These are phyloP conservation scores for Stegana nigrithorax DNA, from an alignment of 2,888 invertebrate species.

Conservation along the genomic window DNA sequence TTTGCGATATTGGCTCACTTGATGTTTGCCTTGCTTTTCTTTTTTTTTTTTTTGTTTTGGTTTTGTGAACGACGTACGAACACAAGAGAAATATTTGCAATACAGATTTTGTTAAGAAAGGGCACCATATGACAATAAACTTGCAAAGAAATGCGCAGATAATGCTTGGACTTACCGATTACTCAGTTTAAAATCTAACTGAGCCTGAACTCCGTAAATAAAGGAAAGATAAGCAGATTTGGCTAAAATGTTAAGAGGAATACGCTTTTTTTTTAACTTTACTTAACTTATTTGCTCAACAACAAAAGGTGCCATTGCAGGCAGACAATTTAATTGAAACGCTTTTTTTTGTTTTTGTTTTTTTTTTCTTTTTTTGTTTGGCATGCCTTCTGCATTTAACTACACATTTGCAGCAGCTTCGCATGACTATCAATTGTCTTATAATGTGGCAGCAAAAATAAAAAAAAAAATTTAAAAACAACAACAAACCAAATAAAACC, in stretches of 20 bases:
- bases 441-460: no score
- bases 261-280: neutral
- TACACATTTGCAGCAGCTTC: neutral
- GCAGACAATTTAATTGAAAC: conserved; percentile 15
- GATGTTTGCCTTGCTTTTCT: conserved; percentile 4
- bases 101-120: no score
- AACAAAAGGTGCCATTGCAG: neutral
- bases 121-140: no score
- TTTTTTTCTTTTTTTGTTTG: neutral
- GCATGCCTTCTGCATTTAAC: neutral
- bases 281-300: neutral
- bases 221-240: no score
- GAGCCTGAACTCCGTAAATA: no score
- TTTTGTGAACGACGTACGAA: no score
- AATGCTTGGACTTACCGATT: neutral
- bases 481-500: neutral
- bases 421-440: neutral
- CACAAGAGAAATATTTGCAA: no score
- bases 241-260: no score
- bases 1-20: no score
- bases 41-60: neutral
- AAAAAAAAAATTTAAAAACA: neutral
- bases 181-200: no score
- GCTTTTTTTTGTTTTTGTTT: neutral
- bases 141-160: no score